Base-by-base conservation (phyloP, 2,113 vertebrate species). In the Pagrus major region DNA sequence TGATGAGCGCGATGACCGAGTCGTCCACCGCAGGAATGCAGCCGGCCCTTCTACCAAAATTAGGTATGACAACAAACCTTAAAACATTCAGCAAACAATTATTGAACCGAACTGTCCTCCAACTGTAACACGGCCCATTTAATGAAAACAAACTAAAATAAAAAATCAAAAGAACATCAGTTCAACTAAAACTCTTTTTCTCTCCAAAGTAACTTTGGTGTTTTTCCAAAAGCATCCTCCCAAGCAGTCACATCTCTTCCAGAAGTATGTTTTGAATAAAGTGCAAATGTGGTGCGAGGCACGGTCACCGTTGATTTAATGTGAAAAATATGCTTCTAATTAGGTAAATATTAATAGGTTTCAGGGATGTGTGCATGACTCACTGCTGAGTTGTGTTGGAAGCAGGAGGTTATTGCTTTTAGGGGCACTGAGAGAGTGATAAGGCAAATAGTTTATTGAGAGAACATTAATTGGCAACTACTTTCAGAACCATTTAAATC, bases 211-310 rank as follows among this genome's bases (percentile, higher is more conserved):
- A 23, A 79, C 60, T 64, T 59, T 29, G 44, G 37, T 58, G 49
- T 33, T 78, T 88, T 69, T 78, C 64, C 66, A 71, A 65, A 35
- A 49, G 52, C 65, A 59, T 3, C 21, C 80, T 76, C 68, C 60
- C 63, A 52, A 51, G 25, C 51, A 54, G 56, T 70, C 41, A 64
- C 64, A 54, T 58, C 70, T 31, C 52, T 70, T 76, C 71, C 78
- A 81, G 52, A 68, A 65, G 78, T 79, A 52, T 89, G 87, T 78
- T 91, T 83, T 66, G 9, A 86, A 86, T 91, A 76, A 89, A 85
- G 73, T 23, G 63, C 29, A 49, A 72, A 71, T 61, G 76, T n/a
- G 67, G 37, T 67, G 63, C 15, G 27, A 60, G 85, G 67, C 81
- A 75, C 25, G 18, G 47, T 27, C 72, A 61, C 54, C 18, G 51